A percentile compares a stretch with the other conserved stretches of the same genome.
Conservation (phyloP, 2,888 invertebrate genomes). For the Graphium colonna region DNA sequence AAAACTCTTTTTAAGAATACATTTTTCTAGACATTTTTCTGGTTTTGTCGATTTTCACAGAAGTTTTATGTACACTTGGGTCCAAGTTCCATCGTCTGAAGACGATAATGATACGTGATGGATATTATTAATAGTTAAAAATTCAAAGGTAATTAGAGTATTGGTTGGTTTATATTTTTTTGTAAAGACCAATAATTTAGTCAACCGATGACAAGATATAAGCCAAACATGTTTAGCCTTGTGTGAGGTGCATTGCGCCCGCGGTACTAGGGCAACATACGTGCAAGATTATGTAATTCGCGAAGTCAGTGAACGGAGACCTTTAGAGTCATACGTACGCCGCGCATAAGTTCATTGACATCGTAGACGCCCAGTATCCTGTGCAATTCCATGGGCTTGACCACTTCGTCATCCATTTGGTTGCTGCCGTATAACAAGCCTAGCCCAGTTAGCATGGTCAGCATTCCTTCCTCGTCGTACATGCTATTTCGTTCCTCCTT, state of each 20-base stretch:
- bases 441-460: slow-evolving; percentile 53
- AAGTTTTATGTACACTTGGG: no score
- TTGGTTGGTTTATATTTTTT: no score
- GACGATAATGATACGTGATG: no score
- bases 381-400: slow-evolving; percentile 52
- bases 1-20: no score
- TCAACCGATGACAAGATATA: neutral
- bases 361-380: slow-evolving; percentile 62
- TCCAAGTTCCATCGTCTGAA: no score
- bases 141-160: no score
- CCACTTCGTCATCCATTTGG: slow-evolving; percentile 40
- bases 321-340: slow-evolving; percentile 41
- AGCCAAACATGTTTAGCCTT: neutral
- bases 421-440: slow-evolving; percentile 61
- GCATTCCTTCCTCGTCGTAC: slow-evolving; percentile 57
- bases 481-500: slow-evolving; percentile 55
- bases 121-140: no score
- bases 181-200: no score
- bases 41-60: no score
- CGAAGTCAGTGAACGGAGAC: slow-evolving; percentile 6
- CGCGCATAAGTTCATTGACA: slow-evolving; percentile 55
- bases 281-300: slow-evolving; percentile 3
- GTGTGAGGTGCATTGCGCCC: neutral
- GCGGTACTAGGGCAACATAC: neutral
- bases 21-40: no score